A percentile compares a stretch with the other conserved stretches of the same genome.
These are phyloP conservation scores for Rhagoletis zephyria DNA, from an alignment of 1,140 invertebrate genomes.

Conservation along the genomic window DNA sequence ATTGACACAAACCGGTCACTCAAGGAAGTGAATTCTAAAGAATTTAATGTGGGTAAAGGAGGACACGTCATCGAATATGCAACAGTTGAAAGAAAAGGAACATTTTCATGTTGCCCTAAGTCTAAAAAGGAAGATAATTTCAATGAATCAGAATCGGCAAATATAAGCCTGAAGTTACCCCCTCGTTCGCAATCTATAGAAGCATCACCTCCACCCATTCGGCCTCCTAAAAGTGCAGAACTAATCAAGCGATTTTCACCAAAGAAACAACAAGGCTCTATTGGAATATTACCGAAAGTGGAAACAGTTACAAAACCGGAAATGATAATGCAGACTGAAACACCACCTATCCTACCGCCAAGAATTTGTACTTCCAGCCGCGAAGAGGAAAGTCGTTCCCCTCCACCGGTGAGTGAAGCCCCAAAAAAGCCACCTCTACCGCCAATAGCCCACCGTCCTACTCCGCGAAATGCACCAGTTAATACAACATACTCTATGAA, in stretches of 20 bases:
- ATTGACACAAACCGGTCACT: neutral
- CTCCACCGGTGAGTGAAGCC: conserved; percentile 74
- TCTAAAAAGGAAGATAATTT: conserved; percentile 71
- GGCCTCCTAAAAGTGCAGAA: conserved; percentile 78
- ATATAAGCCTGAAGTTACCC: conserved; percentile 71
- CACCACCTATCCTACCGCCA: conserved; percentile 74
- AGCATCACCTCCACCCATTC: conserved; percentile 74
- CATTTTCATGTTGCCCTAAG: conserved; percentile 80
- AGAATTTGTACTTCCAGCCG: conserved; percentile 73
- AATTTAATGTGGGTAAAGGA: conserved; percentile 18
- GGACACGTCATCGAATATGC: conserved; percentile 79
- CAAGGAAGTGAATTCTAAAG: neutral
- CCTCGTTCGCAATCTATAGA: conserved; percentile 76
- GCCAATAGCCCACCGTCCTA: conserved; percentile 79
- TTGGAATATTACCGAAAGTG: conserved; percentile 54
- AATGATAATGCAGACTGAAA: conserved; percentile 58
- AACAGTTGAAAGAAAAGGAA: conserved; percentile 79
- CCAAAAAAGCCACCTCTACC: conserved; percentile 82
- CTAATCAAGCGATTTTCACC: conserved; percentile 69
- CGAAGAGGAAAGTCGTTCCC: conserved; percentile 37
- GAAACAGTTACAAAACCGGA: conserved; percentile 26
- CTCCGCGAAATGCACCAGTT: conserved; percentile 67
- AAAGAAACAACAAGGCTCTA: conserved; percentile 69
- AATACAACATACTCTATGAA: conserved; percentile 67
- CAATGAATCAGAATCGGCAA: conserved; percentile 44